Conservation (phyloP, 1,140 invertebrate species). For the Apis dorsata region DNA sequence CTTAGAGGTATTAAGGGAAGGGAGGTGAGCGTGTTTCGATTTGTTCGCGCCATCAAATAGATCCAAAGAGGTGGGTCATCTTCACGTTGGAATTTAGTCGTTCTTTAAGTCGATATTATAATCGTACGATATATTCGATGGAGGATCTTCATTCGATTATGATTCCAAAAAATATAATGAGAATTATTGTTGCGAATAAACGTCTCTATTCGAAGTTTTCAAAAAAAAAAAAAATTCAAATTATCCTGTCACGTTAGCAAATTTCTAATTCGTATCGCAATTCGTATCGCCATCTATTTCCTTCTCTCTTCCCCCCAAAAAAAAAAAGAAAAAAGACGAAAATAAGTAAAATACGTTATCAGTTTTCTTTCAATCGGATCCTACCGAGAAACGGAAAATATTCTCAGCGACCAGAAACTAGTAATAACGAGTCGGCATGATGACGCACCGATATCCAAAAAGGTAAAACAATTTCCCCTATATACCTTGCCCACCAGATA, state of each 20-base stretch:
- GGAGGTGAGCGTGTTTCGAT: background rate
- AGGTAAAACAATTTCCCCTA: conserved; percentile 39
- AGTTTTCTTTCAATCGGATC: no score
- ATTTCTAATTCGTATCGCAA: background rate
- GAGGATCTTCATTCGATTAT: no score
- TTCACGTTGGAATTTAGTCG: background rate
- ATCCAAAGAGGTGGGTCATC: background rate
- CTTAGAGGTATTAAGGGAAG: background rate
- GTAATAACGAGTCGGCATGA: conserved; percentile 26
- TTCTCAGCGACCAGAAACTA: conserved; percentile 4
- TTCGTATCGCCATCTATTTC: background rate
- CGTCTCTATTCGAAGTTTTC: no score
- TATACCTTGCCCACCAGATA: background rate
- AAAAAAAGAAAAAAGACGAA: background rate
- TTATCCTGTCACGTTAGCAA: background rate
- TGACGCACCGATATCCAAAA: conserved; percentile 47
- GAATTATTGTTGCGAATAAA: no score
- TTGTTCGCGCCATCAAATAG: background rate
- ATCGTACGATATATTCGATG: no score
- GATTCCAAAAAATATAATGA: no score
- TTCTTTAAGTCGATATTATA: no score
- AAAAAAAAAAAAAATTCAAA: background rate
- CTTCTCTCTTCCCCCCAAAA: background rate
- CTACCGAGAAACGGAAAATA: background rate
- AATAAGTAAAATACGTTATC: no score